Evolutionary conservation across 2,797 vertebrate species (phyloP).

Genomic region (Vultur gryphus): DNA sequence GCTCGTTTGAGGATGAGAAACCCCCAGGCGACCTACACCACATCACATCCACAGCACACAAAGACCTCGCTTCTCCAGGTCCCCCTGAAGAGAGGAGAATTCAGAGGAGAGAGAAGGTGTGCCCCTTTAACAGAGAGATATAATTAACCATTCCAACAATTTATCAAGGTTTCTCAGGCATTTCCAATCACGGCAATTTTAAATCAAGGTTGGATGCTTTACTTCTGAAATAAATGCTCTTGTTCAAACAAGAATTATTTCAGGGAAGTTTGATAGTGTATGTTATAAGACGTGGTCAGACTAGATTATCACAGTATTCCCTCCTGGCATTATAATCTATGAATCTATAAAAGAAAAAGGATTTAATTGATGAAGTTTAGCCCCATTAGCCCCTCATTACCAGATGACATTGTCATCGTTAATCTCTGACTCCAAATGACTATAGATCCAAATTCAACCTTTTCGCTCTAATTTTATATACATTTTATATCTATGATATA

Average conservation of each 20-base stretch:
- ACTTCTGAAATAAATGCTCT: constrained; percentile 54
- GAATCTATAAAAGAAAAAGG: constrained; percentile 62
- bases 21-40: not conserved
- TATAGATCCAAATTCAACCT: constrained; percentile 61
- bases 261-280: constrained; percentile 36
- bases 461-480: constrained; percentile 56
- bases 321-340: constrained; percentile 58
- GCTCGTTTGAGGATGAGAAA: not conserved
- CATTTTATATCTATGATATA: constrained; percentile 54
- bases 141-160: constrained; percentile 25
- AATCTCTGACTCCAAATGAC: constrained; percentile 52
- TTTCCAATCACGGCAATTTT: not conserved
- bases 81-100: not conserved
- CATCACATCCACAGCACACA: not conserved
- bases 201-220: constrained; percentile 40
- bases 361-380: constrained; percentile 71
- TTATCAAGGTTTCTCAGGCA: constrained; percentile 26
- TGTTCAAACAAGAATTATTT: constrained; percentile 59
- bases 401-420: constrained; percentile 56
- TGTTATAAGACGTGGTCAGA: constrained; percentile 45
- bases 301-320: constrained; percentile 52
- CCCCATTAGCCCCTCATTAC: constrained; percentile 68
- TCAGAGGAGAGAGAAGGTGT: not conserved
- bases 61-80: not conserved
- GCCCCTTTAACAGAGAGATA: not conserved